A percentile compares a stretch with the other conserved stretches of the same genome.
Conservation (phyloP, 2,797 vertebrate genomes). For the Sebastiscus albofasciatus region DNA sequence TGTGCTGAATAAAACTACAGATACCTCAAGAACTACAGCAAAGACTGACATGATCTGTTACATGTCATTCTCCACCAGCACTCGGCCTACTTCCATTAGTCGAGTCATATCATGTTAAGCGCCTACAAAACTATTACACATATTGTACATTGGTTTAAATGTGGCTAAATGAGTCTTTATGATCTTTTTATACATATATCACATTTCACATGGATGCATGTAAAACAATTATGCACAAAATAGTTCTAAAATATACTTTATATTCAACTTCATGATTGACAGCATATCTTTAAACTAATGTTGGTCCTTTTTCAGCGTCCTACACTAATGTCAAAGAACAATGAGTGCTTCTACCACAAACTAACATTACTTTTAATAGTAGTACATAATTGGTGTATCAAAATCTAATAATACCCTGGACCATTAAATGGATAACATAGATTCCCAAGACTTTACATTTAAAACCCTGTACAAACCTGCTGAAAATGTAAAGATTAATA, state of each 20-base stretch:
- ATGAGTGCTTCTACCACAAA: constrained; percentile 25
- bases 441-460: constrained; percentile 1
- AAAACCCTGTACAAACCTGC: constrained; percentile 8
- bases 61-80: not conserved
- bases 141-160: not conserved
- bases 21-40: not conserved
- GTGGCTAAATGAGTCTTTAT: not conserved
- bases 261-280: not conserved
- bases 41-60: constrained; percentile 11
- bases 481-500: constrained; percentile 3
- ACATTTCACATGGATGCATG: not conserved
- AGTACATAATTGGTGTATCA: not conserved
- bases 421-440: not conserved
- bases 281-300: not conserved
- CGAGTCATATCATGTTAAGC: constrained; percentile 3
- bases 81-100: not conserved
- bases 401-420: constrained; percentile 6
- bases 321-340: not conserved
- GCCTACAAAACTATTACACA: constrained; percentile 15
- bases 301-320: not conserved
- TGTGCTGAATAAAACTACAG: constrained; percentile 19
- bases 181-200: not conserved
- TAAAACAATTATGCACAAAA: constrained; percentile 1
- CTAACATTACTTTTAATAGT: constrained; percentile 13
- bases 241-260: not conserved